Percentiles rank a stretch among this genome's conserved stretches.
phyloP scores from a whole-genome alignment of 2,113 vertebrate species.

The Sclerurus mexicanus region DNA sequence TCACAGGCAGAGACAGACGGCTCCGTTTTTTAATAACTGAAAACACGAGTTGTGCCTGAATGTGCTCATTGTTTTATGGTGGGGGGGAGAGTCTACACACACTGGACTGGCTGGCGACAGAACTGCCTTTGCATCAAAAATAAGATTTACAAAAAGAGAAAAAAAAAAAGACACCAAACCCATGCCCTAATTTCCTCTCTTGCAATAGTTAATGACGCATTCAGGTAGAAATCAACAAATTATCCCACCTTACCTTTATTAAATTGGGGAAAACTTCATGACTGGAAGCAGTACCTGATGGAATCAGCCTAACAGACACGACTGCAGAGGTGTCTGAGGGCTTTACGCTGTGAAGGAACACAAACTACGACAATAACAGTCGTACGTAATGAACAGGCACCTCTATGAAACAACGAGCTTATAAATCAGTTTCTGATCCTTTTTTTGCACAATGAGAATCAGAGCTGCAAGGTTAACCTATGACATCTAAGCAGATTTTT shows the following conservation, averaged over 20 bases:
- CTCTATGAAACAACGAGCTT: neutral
- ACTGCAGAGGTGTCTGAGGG: neutral
- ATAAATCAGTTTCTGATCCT: neutral
- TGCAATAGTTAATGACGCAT: conserved; percentile 25
- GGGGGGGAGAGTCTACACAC: conserved; percentile 59
- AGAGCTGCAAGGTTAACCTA: neutral
- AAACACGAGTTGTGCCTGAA: conserved; percentile 83
- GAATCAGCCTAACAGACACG: neutral
- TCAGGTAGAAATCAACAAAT: conserved; percentile 60
- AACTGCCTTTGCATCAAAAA: conserved; percentile 72
- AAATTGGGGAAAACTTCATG: neutral
- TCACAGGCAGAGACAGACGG: conserved; percentile 82
- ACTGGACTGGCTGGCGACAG: conserved; percentile 82
- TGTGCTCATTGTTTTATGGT: conserved; percentile 81
- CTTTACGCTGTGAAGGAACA: neutral
- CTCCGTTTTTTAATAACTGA: conserved; percentile 85
- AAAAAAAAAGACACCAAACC: neutral
- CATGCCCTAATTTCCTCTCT: conserved; percentile 15
- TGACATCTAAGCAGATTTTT: neutral
- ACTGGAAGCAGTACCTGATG: neutral
- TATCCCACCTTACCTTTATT: conserved; percentile 5
- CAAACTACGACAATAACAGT: neutral
- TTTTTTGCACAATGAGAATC: neutral
- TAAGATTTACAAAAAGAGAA: conserved; percentile 50
- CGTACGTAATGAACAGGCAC: neutral